A percentile compares a stretch with the other conserved stretches of the same genome.
phyloP scores from a whole-genome alignment of 2,113 vertebrate genomes.

The Semnornis frantzii region DNA sequence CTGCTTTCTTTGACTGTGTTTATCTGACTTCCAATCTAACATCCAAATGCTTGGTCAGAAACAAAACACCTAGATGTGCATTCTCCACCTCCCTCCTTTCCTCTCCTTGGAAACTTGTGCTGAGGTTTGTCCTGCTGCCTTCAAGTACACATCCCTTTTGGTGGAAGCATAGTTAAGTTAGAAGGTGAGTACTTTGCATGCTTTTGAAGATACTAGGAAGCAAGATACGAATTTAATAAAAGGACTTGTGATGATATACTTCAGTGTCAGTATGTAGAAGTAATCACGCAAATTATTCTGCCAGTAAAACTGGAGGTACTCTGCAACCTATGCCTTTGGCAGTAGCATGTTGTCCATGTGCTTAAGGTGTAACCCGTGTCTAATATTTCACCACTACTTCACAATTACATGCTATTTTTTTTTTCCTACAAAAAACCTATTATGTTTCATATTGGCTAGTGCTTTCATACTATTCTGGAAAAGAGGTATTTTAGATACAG shows the following conservation, averaged over 20 bases:
- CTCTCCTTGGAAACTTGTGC: not conserved
- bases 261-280: not conserved
- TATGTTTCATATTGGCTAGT: not conserved
- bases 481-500: not conserved
- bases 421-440: not conserved
- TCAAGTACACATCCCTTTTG: not conserved
- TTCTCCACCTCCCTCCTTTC: not conserved
- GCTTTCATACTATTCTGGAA: not conserved
- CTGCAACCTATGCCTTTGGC: not conserved
- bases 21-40: not conserved
- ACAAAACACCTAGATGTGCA: rapidly evolving
- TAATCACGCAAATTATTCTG: not conserved
- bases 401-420: not conserved
- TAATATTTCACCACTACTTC: not conserved
- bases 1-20: not conserved
- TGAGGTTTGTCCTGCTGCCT: not conserved
- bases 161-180: not conserved
- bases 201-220: not conserved
- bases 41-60: not conserved
- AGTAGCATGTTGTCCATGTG: not conserved
- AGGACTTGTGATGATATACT: not conserved
- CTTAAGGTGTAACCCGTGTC: not conserved
- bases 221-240: not conserved
- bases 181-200: not conserved
- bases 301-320: not conserved